Base-by-base conservation (phyloP, 2,888 invertebrate species). In the Sminthurinus aureus region DNA sequence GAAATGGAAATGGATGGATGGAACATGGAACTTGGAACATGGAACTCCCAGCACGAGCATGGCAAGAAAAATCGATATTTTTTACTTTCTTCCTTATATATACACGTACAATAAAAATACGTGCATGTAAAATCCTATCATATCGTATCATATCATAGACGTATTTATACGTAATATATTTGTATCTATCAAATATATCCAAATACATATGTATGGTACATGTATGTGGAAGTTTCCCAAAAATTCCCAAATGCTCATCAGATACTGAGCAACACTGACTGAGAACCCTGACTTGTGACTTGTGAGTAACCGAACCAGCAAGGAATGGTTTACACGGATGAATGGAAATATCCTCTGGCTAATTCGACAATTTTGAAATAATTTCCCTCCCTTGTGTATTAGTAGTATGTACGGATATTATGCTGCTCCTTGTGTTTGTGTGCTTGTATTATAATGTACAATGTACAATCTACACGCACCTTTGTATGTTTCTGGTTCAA, bases 61-160 rank as follows among this genome's bases (percentile, higher is more conserved):
- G 66, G 78, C 51, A 69, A 24, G 50, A 26, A 74, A 73, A 81
- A 81, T 81, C 81, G 74, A 81, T 81, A 81, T 74, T 81, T 81
- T 69, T 24, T 74, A 81, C 81, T 81, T 58, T 79, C 69, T 79
- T 51, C 66, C 69, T 20, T 69, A 79, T 69, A 67, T n/a, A 67
- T 69, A 15, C 79, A 58, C 58, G 9, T 58, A 58, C 58, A 58
- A 18, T 15, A 58, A 13, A 58, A 18, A 58, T 18, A 58, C 9
- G 9, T 58, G 9, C 9, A 58, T 18, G 38, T 38, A 38, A 38
- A 6, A 38, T 38, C 6, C 38, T 38, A 38, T 38, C 1, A 38
- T 38, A 38, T 38, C 3, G 38, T n/a, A n/a, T n/a, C n/a, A n/a
- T n/a, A n/a, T n/a, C n/a, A n/a, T n/a, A n/a, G n/a, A n/a, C n/a